These are phyloP conservation scores for Diarsia dahlii DNA, from an alignment of 2,888 invertebrate species.

Conservation along the genomic window DNA sequence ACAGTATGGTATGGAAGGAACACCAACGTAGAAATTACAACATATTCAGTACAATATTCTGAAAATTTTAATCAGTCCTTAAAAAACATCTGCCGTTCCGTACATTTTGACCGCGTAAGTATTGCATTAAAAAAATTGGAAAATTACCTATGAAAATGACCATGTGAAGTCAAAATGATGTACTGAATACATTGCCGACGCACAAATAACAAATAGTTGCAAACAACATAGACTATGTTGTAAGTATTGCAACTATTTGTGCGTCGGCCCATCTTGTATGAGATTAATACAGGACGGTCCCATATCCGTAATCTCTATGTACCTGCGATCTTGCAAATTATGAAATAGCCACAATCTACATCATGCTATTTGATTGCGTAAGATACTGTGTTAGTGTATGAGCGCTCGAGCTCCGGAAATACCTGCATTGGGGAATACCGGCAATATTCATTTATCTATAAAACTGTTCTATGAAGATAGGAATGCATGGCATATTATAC, in stretches of 20 bases:
- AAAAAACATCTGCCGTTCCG: neutral
- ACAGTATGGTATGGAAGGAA: no score
- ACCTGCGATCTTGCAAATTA: constrained; percentile 2
- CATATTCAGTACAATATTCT: neutral
- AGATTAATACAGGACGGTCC: neutral
- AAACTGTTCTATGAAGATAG: constrained; percentile 38
- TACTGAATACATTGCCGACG: no score
- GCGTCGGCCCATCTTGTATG: neutral
- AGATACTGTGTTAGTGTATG: constrained; percentile 18
- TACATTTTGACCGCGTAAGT: neutral
- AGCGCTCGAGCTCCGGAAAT: constrained; percentile 39
- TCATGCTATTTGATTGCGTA: constrained; percentile 28
- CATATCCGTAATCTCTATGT: neutral
- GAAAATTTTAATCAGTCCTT: no score
- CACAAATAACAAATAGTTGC: no score
- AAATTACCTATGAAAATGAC: no score
- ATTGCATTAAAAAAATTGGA: neutral
- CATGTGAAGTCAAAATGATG: no score
- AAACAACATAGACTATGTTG: no score
- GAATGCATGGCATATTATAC: constrained; percentile 5
- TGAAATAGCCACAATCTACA: constrained; percentile 21
- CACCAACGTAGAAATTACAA: neutral
- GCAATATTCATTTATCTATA: constrained; percentile 20
- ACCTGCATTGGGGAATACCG: constrained; percentile 48
- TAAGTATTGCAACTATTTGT: no score